Percentiles rank a stretch among this genome's conserved stretches.
Evolutionary conservation across 1,140 invertebrate genomes (phyloP).

Genomic region (Ostrea edulis): DNA sequence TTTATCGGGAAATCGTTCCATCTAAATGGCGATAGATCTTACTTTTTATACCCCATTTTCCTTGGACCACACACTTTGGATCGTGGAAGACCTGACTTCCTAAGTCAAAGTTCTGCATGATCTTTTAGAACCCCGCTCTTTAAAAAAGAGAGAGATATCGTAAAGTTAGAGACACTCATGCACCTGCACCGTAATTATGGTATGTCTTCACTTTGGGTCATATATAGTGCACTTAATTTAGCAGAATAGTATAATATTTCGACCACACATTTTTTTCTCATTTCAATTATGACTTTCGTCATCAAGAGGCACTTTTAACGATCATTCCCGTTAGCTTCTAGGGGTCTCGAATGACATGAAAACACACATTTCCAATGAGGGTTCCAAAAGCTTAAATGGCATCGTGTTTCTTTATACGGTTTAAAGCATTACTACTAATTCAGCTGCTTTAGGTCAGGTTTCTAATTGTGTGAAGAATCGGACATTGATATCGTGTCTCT

Average conservation of each 20-base stretch:
- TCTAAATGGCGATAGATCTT: constrained; percentile 19
- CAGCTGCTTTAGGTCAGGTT: constrained; percentile 26
- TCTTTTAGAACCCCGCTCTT: constrained; percentile 1
- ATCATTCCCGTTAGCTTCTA: not conserved
- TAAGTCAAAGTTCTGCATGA: not conserved
- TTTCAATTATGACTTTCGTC: constrained; percentile 49
- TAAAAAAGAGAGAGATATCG: not conserved
- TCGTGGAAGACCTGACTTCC: not conserved
- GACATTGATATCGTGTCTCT: not conserved
- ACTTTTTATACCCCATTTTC: constrained; percentile 35
- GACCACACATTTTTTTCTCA: constrained; percentile 51
- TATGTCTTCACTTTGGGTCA: constrained; percentile 41
- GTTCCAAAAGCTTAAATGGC: constrained; percentile 46
- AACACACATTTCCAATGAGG: constrained; percentile 40
- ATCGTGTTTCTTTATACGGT: constrained; percentile 49
- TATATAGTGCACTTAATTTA: constrained; percentile 49
- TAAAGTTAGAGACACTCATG: not conserved
- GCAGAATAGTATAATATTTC: constrained; percentile 33
- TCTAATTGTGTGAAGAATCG: constrained; percentile 22
- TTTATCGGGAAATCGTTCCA: constrained; percentile 15
- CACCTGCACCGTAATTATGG: constrained; percentile 49
- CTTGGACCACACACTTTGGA: constrained; percentile 21
- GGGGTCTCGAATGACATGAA: constrained; percentile 36
- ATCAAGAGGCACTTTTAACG: constrained; percentile 35
- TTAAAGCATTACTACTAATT: constrained; percentile 38